Conservation (phyloP, 2,797 vertebrate genomes). For the Antrozous pallidus region DNA sequence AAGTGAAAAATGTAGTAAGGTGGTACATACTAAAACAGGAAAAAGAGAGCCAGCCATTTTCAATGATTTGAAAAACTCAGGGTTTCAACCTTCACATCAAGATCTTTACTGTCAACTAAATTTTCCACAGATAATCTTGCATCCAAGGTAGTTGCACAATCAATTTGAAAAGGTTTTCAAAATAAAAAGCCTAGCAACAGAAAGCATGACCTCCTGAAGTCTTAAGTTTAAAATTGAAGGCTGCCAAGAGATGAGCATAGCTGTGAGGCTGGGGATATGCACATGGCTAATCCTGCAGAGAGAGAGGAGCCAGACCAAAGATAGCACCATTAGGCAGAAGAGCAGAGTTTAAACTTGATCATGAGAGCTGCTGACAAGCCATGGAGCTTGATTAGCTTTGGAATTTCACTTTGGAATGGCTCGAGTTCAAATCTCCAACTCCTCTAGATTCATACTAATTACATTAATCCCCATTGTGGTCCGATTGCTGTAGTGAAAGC, state of each 20-base stretch:
- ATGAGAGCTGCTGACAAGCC: neutral
- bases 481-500: neutral
- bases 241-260: constrained; percentile 48
- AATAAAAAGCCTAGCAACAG: constrained; percentile 51
- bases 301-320: constrained; percentile 56
- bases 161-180: constrained; percentile 55
- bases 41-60: constrained; percentile 1
- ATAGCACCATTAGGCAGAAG: constrained; percentile 34
- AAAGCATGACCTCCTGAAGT: constrained; percentile 42
- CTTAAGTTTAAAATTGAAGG: constrained; percentile 49
- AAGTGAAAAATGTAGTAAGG: neutral
- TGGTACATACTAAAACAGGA: neutral
- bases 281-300: constrained; percentile 41
- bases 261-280: neutral
- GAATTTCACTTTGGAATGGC: constrained; percentile 6
- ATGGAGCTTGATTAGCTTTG: neutral
- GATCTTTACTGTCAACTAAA: neutral
- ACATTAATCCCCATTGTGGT: neutral
- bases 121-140: constrained; percentile 48
- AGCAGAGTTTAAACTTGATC: constrained; percentile 28
- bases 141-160: constrained; percentile 28
- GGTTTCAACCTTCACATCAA: constrained; percentile 27
- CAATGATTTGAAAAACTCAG: neutral
- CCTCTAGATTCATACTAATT: neutral
- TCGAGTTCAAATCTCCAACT: neutral